Conservation (phyloP, 2,797 vertebrate genomes). For the Galago senegalensis region DNA sequence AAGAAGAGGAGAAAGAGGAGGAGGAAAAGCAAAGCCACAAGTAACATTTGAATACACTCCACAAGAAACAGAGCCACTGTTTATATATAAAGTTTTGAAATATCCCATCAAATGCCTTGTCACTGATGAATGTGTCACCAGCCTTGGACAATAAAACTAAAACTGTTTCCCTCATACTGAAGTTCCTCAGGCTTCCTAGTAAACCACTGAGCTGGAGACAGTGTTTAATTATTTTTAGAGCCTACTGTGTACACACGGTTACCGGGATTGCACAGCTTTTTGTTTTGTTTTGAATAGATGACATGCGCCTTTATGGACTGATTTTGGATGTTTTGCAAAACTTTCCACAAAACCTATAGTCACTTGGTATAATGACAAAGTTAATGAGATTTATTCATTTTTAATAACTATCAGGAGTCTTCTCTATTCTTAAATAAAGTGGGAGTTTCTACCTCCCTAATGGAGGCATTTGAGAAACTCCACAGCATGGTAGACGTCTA, state of each 20-base stretch:
- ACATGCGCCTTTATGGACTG: not conserved
- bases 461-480: not conserved
- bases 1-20: no score
- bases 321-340: not conserved
- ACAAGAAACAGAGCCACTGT: not conserved
- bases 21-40: not conserved
- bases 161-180: not conserved
- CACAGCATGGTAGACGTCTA: not conserved
- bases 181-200: not conserved
- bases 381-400: not conserved
- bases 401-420: not conserved
- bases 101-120: not conserved
- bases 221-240: not conserved
- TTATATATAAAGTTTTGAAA: not conserved
- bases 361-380: not conserved
- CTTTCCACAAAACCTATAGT: not conserved
- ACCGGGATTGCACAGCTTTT: not conserved
- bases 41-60: not conserved
- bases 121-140: not conserved
- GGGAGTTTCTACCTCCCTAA: not conserved
- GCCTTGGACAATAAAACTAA: not conserved
- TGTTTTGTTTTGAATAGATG: not conserved
- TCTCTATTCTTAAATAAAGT: not conserved
- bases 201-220: not conserved
- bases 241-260: not conserved